Conservation (phyloP, 2,113 vertebrate genomes). For the Reinhardtius hippoglossoides region DNA sequence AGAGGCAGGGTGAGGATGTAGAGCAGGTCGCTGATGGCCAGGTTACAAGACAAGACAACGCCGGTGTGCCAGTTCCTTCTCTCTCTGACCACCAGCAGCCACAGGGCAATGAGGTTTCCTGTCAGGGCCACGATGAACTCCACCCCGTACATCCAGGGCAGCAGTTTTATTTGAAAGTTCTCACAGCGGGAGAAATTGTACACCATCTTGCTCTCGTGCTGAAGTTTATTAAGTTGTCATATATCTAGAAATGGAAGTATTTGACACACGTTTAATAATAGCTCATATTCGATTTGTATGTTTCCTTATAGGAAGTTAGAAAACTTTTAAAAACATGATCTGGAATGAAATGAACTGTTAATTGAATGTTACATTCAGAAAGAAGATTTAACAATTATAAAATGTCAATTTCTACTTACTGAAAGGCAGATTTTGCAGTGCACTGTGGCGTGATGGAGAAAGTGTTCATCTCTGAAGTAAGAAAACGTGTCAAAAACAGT, state of each 20-base stretch:
- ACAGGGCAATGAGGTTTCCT: constrained; percentile 79
- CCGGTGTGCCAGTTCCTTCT: constrained; percentile 81
- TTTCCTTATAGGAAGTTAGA: too few relatives aligned
- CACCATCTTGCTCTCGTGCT: constrained; percentile 26
- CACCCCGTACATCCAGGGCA: constrained; percentile 74
- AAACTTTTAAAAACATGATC: too few relatives aligned
- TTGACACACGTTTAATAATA: too few relatives aligned
- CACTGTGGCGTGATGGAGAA: not conserved
- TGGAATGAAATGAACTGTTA: not conserved
- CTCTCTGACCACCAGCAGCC: constrained; percentile 72
- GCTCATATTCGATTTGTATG: too few relatives aligned
- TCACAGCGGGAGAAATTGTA: not conserved
- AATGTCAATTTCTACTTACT: constrained; percentile 20
- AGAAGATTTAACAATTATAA: too few relatives aligned
- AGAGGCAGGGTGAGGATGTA: constrained; percentile 84
- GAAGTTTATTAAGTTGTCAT: not conserved
- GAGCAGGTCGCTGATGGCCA: constrained; percentile 85
- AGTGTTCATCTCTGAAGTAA: not conserved
- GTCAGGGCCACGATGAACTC: constrained; percentile 75
- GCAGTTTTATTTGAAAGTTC: constrained; percentile 52
- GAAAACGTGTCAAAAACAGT: not conserved
- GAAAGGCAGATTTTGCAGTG: not conserved
- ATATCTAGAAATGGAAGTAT: too few relatives aligned
- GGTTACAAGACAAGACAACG: constrained; percentile 84
- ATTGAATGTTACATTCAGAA: not conserved